A percentile compares a stretch with the other conserved stretches of the same genome.
Evolutionary conservation across 2,113 vertebrate species (phyloP).

Genomic region (Hydropotes inermis): DNA sequence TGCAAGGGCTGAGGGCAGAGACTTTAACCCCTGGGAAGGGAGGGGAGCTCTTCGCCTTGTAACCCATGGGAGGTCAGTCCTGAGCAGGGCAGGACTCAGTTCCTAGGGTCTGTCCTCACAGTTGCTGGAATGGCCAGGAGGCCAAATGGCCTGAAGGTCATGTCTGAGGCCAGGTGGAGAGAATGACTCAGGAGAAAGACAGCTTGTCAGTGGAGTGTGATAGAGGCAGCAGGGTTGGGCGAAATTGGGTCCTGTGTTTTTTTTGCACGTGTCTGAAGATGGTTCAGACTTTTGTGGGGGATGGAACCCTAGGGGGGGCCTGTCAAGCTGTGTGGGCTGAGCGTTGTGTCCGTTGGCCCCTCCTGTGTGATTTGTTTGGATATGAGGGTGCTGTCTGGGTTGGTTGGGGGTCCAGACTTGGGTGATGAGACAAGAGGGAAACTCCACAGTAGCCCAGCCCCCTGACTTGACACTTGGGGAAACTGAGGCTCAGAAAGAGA

Average conservation of each 20-base stretch:
- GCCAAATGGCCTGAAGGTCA: neutral
- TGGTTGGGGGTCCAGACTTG: too few relatives aligned
- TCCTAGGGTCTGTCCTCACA: accelerated
- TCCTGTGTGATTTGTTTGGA: accelerated
- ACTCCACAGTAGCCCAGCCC: accelerated
- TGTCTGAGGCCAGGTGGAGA: neutral
- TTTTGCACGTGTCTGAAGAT: too few relatives aligned
- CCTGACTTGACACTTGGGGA: neutral
- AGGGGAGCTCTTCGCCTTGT: neutral
- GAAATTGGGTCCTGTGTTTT: neutral
- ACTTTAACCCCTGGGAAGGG: accelerated
- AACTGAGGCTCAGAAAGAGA: neutral
- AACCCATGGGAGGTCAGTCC: accelerated
- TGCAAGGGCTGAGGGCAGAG: neutral
- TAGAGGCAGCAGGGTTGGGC: neutral
- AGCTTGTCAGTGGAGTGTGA: too few relatives aligned
- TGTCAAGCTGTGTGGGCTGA: neutral
- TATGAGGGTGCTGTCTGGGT: neutral
- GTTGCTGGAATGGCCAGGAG: neutral
- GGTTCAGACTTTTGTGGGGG: neutral
- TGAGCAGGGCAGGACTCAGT: neutral
- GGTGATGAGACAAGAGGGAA: neutral
- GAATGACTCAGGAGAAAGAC: accelerated
- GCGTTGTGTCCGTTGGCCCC: neutral
- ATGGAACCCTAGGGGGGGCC: neutral